Evolutionary conservation across 2,888 invertebrate genomes (phyloP).

Genomic region (Ectemnius cavifrons): DNA sequence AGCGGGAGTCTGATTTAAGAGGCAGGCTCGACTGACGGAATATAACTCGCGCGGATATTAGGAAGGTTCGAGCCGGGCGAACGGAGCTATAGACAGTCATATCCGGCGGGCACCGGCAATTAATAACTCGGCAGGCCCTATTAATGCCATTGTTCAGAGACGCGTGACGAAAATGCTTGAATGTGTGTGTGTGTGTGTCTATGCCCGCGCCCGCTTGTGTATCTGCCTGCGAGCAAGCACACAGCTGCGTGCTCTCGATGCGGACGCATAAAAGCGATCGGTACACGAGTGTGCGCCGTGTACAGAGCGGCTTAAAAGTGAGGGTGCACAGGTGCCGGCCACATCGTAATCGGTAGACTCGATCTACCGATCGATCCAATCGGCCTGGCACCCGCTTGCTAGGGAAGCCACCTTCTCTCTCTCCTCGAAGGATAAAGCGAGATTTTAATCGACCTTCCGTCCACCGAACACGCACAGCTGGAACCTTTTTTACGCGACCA

Average conservation of each 20-base stretch:
- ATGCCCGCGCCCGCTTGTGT: conserved; percentile 12
- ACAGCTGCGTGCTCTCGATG: conserved; percentile 32
- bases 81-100: conserved; percentile 76
- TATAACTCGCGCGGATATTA: conserved; percentile 63
- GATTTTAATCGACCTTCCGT: conserved; percentile 61
- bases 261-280: conserved; percentile 18
- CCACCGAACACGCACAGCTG: conserved; percentile 46
- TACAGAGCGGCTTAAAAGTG: conserved; percentile 23
- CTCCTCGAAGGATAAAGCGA: conserved; percentile 42
- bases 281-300: not conserved
- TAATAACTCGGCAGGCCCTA: conserved; percentile 77
- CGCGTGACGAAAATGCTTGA: conserved; percentile 72
- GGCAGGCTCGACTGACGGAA: conserved; percentile 58
- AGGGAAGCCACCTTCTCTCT: conserved; percentile 38
- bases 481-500: conserved; percentile 33
- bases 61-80: conserved; percentile 63
- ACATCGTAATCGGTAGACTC: conserved; percentile 64
- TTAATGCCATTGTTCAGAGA: conserved; percentile 78
- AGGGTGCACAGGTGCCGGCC: conserved; percentile 57
- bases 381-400: conserved; percentile 49
- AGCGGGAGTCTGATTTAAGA: conserved; percentile 49
- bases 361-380: conserved; percentile 70
- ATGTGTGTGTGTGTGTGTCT: conserved; percentile 55
- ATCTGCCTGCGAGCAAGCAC: conserved; percentile 18
- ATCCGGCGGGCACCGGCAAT: conserved; percentile 77